Conservation (phyloP, 1,140 invertebrate species). For the Drosophila micromelanica region DNA sequence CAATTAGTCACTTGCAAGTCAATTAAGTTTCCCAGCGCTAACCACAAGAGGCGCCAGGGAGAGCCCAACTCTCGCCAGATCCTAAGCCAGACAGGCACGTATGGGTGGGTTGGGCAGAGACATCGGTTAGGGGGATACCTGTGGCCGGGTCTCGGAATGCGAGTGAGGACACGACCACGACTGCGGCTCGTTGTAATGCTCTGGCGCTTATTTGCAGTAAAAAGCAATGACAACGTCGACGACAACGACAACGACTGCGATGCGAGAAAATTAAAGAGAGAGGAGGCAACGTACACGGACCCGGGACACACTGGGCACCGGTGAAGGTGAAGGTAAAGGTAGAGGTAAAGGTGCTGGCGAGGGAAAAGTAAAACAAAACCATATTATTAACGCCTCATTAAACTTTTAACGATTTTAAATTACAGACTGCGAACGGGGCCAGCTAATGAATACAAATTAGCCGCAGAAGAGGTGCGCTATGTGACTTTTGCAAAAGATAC, state of each 20-base stretch:
- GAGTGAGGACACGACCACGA: conserved; percentile 24
- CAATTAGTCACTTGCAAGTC: conserved; percentile 83
- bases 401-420: conserved; percentile 83
- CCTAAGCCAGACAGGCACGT: conserved; percentile 42
- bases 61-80: conserved; percentile 15
- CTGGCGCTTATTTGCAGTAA: conserved; percentile 76
- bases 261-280: conserved; percentile 62
- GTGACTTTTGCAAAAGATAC: conserved; percentile 22
- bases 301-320: too few relatives aligned
- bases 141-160: conserved; percentile 53
- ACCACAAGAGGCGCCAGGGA: conserved; percentile 66
- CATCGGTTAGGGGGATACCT: conserved; percentile 47
- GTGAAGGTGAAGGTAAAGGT: not conserved
- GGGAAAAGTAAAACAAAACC: conserved; percentile 77
- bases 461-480: conserved; percentile 47
- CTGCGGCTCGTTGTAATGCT: conserved; percentile 46
- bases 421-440: conserved; percentile 67
- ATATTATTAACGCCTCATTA: conserved; percentile 83
- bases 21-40: conserved; percentile 74
- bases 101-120: conserved; percentile 26
- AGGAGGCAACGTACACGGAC: conserved; percentile 2
- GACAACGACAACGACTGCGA: conserved; percentile 38
- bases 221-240: conserved; percentile 74
- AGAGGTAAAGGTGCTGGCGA: not conserved
- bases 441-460: conserved; percentile 82